These are phyloP conservation scores for Gymnosoma rotundatum DNA, from an alignment of 2,888 invertebrate genomes.

Conservation along the genomic window DNA sequence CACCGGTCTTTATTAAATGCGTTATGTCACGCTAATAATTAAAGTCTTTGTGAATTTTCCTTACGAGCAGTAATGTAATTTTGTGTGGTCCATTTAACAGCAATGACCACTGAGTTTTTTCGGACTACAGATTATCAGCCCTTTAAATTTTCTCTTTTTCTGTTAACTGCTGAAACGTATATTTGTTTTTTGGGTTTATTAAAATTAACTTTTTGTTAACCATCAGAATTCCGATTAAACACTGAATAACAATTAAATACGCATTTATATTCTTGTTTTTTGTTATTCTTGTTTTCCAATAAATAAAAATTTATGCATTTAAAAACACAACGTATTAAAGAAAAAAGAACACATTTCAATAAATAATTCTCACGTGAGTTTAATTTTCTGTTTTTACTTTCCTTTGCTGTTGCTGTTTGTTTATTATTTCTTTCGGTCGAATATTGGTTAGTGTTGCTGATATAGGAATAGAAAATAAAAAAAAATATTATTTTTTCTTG, in stretches of 20 bases:
- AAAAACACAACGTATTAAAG: conserved; percentile 33
- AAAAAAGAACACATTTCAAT: conserved; percentile 37
- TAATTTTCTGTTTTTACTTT: conserved; percentile 33
- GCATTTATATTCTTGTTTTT: conserved; percentile 4
- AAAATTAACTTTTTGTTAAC: background rate
- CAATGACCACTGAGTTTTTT: too few species aligned
- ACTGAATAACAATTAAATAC: conserved; percentile 58
- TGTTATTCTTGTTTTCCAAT: conserved; percentile 29
- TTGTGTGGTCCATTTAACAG: too few species aligned
- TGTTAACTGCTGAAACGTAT: too few species aligned
- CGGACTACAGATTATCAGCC: too few species aligned
- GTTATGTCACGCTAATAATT: too few species aligned
- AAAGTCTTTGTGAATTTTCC: too few species aligned
- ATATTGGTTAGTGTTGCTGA: conserved; percentile 58
- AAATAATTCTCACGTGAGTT: conserved; percentile 51
- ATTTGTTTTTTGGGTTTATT: too few species aligned
- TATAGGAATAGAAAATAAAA: conserved; percentile 13
- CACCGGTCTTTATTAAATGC: too few species aligned
- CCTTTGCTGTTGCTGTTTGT: background rate
- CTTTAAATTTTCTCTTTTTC: too few species aligned
- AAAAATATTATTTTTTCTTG: conserved; percentile 44
- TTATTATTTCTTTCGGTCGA: conserved; percentile 46
- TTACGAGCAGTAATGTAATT: too few species aligned
- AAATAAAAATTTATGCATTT: conserved; percentile 61
- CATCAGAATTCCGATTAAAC: conserved; percentile 9